phyloP scores from a whole-genome alignment of 1,140 invertebrate species.

The Nomia melanderi region DNA sequence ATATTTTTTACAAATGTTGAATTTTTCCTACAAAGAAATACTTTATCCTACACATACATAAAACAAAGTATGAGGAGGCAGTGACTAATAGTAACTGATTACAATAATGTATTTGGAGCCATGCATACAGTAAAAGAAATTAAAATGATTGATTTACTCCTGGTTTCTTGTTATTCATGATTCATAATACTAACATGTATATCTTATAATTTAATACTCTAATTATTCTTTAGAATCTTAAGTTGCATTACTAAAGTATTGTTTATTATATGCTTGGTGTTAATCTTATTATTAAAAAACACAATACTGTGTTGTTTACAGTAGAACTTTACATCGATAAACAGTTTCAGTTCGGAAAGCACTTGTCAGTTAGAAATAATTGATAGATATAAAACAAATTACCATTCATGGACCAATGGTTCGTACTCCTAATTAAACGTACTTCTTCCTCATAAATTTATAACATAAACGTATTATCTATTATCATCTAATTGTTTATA shows the following conservation, averaged over 20 bases:
- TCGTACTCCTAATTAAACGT: constrained; percentile 57
- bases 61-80: background rate
- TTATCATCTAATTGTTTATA: constrained; percentile 63
- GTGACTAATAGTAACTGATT: background rate
- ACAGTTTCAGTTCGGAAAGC: constrained; percentile 49
- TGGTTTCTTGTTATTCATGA: constrained; percentile 63
- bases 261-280: constrained; percentile 56
- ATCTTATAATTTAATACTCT: constrained; percentile 74
- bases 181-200: constrained; percentile 70
- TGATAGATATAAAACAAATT: constrained; percentile 39
- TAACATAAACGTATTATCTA: constrained; percentile 63
- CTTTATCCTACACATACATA: background rate
- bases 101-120: background rate
- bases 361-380: constrained; percentile 34
- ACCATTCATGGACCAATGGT: constrained; percentile 58
- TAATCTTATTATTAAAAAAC: constrained; percentile 47
- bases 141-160: constrained; percentile 41
- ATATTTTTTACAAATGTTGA: constrained; percentile 36
- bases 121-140: constrained; percentile 13
- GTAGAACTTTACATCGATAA: constrained; percentile 41
- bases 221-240: constrained; percentile 60
- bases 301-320: constrained; percentile 41
- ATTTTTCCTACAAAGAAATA: constrained; percentile 12
- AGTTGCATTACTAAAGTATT: constrained; percentile 61
- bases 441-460: constrained; percentile 63